Base-by-base conservation (phyloP, 1,140 invertebrate genomes). In the Heliconius hewitsoni region DNA sequence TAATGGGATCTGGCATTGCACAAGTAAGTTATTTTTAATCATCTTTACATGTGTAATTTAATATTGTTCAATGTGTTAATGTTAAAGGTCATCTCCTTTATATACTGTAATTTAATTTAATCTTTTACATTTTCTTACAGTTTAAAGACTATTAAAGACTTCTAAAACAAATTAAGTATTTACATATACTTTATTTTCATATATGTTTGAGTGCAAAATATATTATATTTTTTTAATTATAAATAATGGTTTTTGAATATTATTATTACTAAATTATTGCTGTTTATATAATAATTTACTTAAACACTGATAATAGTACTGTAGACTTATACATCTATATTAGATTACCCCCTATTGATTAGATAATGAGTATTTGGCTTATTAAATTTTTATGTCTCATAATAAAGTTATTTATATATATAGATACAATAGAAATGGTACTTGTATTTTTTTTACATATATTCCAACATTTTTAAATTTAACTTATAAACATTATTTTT, bases 1-100 rank as follows among this genome's bases (percentile, higher is more conserved):
- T 98, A 1, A 98, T 98, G 97, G 97, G 97, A 23, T 96, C 97
- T 66, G 97, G 97, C 37, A 98, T 98, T 88, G 98, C 98, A 75
- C 98, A 99, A 96, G 97, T 98, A 95, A 89, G 60, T 66, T 66
- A 13, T 27, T 13, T 66, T 66, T 5, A 60, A 27, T 60, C 1
- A 60, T 66, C 3, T 66, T 66, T 66, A 30, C 4, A 9, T 6
- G 6, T 19, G 23, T 16, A 30, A 66, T 66, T 27, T 27, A 30
- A 27, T 66, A 30, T 30, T 66, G 23, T 57, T 57, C 55, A 57
- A 18, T 55, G 4, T 57, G 6, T 9, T 23, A 66, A 66, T 11
- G 30, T 27, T 5, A 30, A 27, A 30, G 60, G 30, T 66, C 9
- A 66, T 66, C 30, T 66, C 23, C 11, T 4, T 66, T 66, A 30